Evolutionary conservation across 1,140 invertebrate genomes (phyloP).

Genomic region (Sycophaga agraensis): DNA sequence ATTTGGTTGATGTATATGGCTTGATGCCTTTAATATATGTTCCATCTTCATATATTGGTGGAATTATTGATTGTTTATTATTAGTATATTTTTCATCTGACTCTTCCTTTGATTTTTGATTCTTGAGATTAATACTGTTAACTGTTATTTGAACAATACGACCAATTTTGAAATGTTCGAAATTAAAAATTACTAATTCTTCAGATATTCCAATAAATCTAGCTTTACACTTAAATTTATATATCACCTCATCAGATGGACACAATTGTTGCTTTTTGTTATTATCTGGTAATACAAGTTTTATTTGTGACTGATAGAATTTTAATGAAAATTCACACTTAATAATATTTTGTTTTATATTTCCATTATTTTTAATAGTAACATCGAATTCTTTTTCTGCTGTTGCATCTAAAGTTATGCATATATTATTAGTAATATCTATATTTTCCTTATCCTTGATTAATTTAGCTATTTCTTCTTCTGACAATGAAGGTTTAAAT

Average conservation of each 20-base stretch:
- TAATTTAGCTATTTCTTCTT: constrained; percentile 31
- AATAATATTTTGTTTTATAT: constrained; percentile 30
- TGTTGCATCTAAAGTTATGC: constrained; percentile 45
- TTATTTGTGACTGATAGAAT: constrained; percentile 46
- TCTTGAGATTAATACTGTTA: constrained; percentile 27
- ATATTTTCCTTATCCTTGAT: constrained; percentile 51
- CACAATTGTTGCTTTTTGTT: constrained; percentile 40
- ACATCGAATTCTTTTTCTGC: constrained; percentile 44
- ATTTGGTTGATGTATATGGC: constrained; percentile 58
- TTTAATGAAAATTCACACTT: constrained; percentile 43
- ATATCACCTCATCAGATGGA: constrained; percentile 41
- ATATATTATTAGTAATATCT: constrained; percentile 47
- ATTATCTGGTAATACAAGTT: constrained; percentile 36
- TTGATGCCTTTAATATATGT: constrained; percentile 62
- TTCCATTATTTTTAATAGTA: constrained; percentile 47
- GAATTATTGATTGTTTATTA: constrained; percentile 46
- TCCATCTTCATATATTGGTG: constrained; percentile 41
- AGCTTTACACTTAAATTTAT: constrained; percentile 54
- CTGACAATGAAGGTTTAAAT: background rate
- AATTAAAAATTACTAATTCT: constrained; percentile 64
- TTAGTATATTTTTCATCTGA: constrained; percentile 40
- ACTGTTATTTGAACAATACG: constrained; percentile 59
- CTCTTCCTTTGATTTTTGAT: background rate
- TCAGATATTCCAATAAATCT: constrained; percentile 62
- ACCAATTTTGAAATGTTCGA: constrained; percentile 61